Percentiles rank a stretch among this genome's conserved stretches.
phyloP scores from a whole-genome alignment of 2,888 invertebrate species.

The Leptinotarsa haldemani region DNA sequence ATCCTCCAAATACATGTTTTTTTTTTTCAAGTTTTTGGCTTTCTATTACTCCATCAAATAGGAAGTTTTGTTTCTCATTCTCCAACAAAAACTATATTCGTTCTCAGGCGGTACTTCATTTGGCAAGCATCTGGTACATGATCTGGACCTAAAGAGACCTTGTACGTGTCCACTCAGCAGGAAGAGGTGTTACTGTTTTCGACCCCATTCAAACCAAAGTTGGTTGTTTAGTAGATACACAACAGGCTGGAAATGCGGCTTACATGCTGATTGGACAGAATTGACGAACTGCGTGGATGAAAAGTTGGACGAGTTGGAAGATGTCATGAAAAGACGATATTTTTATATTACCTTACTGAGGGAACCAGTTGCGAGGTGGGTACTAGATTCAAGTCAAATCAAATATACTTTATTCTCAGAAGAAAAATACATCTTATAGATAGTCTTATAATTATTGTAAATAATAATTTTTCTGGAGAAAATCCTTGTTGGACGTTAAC shows the following conservation, averaged over 20 bases:
- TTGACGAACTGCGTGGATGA: slow-evolving; percentile 91
- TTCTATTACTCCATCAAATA: no score
- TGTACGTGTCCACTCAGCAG: slow-evolving; percentile 92
- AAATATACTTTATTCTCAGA: neutral
- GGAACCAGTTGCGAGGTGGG: slow-evolving; percentile 84
- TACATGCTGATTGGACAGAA: slow-evolving; percentile 99
- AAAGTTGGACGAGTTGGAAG: slow-evolving; percentile 91
- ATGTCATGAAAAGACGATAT: slow-evolving; percentile 75
- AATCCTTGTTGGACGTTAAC: no score
- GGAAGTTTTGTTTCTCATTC: no score
- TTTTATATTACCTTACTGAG: slow-evolving; percentile 96
- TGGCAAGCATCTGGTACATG: slow-evolving; percentile 95
- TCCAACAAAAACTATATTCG: neutral
- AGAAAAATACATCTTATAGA: no score
- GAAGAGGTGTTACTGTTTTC: slow-evolving; percentile 92
- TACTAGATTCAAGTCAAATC: neutral
- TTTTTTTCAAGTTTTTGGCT: no score
- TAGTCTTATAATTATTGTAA: no score
- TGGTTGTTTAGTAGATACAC: slow-evolving; percentile 99
- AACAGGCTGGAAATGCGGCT: slow-evolving; percentile 97
- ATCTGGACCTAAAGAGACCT: slow-evolving; percentile 91
- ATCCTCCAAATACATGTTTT: no score
- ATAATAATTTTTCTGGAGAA: no score
- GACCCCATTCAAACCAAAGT: slow-evolving; percentile 91
- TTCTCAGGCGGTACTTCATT: slow-evolving; percentile 89